Evolutionary conservation across 2,113 vertebrate species (phyloP).

Genomic region (Oryctolagus cuniculus): mOryCun1.1 NC_091436.1:18492001-18492500

Average conservation of each 20-base stretch:
- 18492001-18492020: not conserved
- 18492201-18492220: slow-evolving; percentile 49
- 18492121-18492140: slow-evolving; percentile 43
- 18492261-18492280: slow-evolving; percentile 30
- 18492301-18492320: slow-evolving; percentile 47
- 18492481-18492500: slow-evolving; percentile 60
- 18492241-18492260: not conserved
- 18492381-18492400: slow-evolving; percentile 27
- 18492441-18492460: slow-evolving; percentile 69
- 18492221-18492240: not conserved
- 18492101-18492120: slow-evolving; percentile 35
- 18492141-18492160: slow-evolving; percentile 10
- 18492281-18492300: slow-evolving; percentile 38
- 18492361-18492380: slow-evolving; percentile 9
- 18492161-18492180: slow-evolving; percentile 41
- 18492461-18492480: slow-evolving; percentile 61
- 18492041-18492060: slow-evolving; percentile 32
- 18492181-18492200: slow-evolving; percentile 41
- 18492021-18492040: not conserved
- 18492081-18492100: slow-evolving; percentile 48
- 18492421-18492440: slow-evolving; percentile 26
- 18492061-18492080: slow-evolving; percentile 17
- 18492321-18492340: slow-evolving; percentile 13
- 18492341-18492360: slow-evolving; percentile 26
- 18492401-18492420: slow-evolving; percentile 42